Conservation (phyloP, 2,888 invertebrate genomes). For the Peribatodes rhomboidaria region DNA sequence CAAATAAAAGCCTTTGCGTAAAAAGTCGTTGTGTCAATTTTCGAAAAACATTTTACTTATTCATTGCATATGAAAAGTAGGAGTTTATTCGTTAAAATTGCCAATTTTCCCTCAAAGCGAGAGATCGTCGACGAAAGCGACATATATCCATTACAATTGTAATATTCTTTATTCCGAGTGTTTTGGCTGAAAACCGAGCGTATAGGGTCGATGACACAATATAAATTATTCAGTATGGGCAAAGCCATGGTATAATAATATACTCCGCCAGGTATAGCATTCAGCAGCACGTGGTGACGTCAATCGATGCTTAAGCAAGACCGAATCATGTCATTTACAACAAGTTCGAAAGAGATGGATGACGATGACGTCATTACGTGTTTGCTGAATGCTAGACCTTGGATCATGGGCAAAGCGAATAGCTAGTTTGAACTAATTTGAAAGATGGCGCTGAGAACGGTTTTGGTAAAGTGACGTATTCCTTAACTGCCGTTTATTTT, state of each 20-base stretch:
- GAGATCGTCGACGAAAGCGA: slow-evolving; percentile 25
- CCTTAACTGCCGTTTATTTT: not conserved
- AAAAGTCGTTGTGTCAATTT: not conserved
- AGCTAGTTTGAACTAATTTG: not conserved
- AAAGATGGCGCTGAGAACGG: not conserved
- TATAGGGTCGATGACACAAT: slow-evolving; percentile 4
- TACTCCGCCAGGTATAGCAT: no score
- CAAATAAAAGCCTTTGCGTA: not conserved
- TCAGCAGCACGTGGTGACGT: no score
- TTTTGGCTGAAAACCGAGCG: slow-evolving; percentile 21
- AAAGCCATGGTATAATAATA: not conserved
- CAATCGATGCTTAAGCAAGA: no score
- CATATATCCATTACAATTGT: slow-evolving; percentile 36
- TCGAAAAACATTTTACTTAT: not conserved
- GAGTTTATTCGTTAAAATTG: slow-evolving; percentile 16
- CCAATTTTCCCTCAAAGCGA: slow-evolving; percentile 27
- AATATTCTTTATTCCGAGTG: slow-evolving; percentile 34
- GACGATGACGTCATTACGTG: no score
- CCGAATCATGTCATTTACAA: no score
- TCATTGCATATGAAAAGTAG: not conserved
- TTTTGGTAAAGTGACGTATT: not conserved
- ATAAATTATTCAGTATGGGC: slow-evolving; percentile 12
- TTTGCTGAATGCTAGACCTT: no score
- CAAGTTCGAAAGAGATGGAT: no score
- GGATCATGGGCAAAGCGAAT: not conserved